phyloP scores from a whole-genome alignment of 2,888 invertebrate species.

The Aromia moschata region DNA sequence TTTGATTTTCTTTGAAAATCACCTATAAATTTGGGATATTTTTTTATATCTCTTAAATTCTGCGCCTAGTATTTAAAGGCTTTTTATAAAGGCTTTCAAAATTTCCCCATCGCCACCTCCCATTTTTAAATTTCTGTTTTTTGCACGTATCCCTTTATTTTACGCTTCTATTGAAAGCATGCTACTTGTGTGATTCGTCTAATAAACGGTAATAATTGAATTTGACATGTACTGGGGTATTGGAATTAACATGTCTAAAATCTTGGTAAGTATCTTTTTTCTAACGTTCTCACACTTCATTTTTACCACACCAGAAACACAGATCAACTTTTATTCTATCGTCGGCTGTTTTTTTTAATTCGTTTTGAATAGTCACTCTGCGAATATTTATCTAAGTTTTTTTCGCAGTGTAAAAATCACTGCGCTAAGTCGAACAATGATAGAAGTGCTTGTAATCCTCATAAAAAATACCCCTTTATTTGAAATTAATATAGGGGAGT shows the following conservation, averaged over 20 bases:
- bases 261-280: slow-evolving; percentile 59
- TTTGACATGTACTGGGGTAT: slow-evolving; percentile 59
- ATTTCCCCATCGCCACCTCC: not conserved
- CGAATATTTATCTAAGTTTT: slow-evolving; percentile 34
- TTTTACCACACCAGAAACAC: slow-evolving; percentile 9
- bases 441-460: slow-evolving; percentile 41
- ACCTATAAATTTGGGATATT: no score
- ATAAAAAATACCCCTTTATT: slow-evolving; percentile 39
- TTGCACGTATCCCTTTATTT: slow-evolving; percentile 15
- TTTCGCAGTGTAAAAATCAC: slow-evolving; percentile 37
- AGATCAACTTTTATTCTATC: no score
- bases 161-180: slow-evolving; percentile 21
- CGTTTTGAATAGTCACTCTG: slow-evolving; percentile 19
- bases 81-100: not conserved
- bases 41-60: no score
- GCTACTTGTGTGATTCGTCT: slow-evolving; percentile 29
- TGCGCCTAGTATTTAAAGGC: no score
- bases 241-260: slow-evolving; percentile 56
- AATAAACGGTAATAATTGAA: slow-evolving; percentile 27
- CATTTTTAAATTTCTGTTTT: not conserved
- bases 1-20: no score
- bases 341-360: not conserved
- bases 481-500: slow-evolving; percentile 32
- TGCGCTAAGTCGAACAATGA: slow-evolving; percentile 33
- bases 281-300: not conserved